Conservation (phyloP, 2,888 invertebrate genomes). For the Drosophila multiciliata region DNA sequence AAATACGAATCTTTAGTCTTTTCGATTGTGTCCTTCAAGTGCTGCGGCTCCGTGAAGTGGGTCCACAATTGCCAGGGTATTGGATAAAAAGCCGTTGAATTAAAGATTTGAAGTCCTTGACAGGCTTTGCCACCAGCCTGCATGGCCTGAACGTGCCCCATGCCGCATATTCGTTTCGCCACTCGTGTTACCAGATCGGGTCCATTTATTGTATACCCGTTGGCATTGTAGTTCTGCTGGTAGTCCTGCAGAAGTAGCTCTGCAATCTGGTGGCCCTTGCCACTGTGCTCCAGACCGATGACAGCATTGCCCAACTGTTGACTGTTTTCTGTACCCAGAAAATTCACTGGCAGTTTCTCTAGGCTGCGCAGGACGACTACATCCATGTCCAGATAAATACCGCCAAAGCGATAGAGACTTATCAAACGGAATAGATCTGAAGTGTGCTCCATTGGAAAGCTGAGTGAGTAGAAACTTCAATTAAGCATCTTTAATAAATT, state of each 20-base stretch:
- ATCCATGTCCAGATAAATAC: slow-evolving; percentile 91
- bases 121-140: slow-evolving; percentile 85
- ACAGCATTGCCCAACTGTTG: slow-evolving; percentile 88
- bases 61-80: slow-evolving; percentile 87
- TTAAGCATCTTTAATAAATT: neutral
- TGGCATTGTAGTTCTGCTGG: slow-evolving; percentile 86
- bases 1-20: slow-evolving; percentile 72
- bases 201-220: slow-evolving; percentile 86
- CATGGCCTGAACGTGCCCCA: slow-evolving; percentile 86
- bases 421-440: slow-evolving; percentile 82
- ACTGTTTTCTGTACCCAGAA: slow-evolving; percentile 86
- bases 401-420: slow-evolving; percentile 90
- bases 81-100: slow-evolving; percentile 89
- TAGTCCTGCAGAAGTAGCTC: slow-evolving; percentile 86
- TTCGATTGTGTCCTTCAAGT: slow-evolving; percentile 81
- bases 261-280: slow-evolving; percentile 87
- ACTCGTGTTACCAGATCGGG: slow-evolving; percentile 88
- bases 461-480: neutral
- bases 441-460: slow-evolving; percentile 68
- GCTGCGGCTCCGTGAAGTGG: slow-evolving; percentile 86
- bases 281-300: slow-evolving; percentile 86
- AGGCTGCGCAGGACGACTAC: slow-evolving; percentile 87
- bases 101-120: slow-evolving; percentile 87
- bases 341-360: slow-evolving; percentile 60
- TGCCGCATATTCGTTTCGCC: slow-evolving; percentile 86